phyloP scores from a whole-genome alignment of 1,140 invertebrate genomes.

The Marisa cornuarietis region DNA sequence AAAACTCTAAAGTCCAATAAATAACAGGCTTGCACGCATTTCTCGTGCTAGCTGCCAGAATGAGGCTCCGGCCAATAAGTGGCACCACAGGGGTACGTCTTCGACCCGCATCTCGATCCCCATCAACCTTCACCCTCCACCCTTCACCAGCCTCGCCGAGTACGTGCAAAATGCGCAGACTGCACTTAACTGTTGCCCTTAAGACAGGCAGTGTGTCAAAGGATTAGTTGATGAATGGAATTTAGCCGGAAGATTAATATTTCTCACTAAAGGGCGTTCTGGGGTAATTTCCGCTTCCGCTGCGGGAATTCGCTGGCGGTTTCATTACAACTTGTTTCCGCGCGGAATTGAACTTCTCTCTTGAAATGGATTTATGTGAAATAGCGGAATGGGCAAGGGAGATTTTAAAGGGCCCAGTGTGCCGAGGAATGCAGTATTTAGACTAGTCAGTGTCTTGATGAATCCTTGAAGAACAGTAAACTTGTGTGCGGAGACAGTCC shows the following conservation, averaged over 20 bases:
- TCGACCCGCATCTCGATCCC: background rate
- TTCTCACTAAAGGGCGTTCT: conserved; percentile 35
- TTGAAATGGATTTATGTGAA: conserved; percentile 18
- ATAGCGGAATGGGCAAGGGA: conserved; percentile 5
- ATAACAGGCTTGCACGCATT: too few species aligned
- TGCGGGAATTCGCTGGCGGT: conserved; percentile 19
- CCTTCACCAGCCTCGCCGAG: background rate
- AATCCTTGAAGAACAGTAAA: background rate
- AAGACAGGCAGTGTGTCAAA: conserved; percentile 35
- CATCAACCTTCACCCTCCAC: background rate
- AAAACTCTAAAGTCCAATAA: too few species aligned
- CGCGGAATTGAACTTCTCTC: background rate
- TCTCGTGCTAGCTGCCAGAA: too few species aligned
- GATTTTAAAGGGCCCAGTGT: conserved; percentile 18
- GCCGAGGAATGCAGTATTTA: background rate
- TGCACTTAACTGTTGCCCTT: conserved; percentile 19
- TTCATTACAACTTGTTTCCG: conserved; percentile 16
- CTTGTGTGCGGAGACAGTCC: background rate
- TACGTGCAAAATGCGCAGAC: background rate
- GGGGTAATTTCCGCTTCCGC: conserved; percentile 34
- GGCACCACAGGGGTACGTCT: background rate
- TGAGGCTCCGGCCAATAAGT: too few species aligned
- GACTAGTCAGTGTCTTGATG: background rate
- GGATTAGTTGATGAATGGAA: conserved; percentile 38
- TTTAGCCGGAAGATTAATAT: conserved; percentile 35